A percentile compares a stretch with the other conserved stretches of the same genome.
Conservation (phyloP, 2,797 vertebrate species). For the Sebastes dallii region DNA sequence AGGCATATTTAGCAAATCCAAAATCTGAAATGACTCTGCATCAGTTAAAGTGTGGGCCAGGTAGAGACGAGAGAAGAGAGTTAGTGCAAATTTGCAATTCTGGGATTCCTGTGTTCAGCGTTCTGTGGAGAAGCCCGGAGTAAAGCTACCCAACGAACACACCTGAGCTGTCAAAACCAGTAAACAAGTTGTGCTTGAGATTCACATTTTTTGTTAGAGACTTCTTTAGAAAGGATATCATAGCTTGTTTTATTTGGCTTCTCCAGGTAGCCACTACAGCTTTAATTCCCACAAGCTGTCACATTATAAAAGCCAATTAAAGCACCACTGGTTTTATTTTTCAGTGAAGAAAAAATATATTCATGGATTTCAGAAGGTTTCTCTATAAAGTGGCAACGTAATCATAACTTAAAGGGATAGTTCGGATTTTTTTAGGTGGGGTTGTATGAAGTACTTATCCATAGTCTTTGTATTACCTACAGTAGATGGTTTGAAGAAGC, state of each 20-base stretch:
- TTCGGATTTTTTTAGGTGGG: not conserved
- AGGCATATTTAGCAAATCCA: conserved; percentile 23
- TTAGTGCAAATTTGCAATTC: conserved; percentile 49
- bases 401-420: not conserved
- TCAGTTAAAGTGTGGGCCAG: conserved; percentile 13
- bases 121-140: conserved; percentile 23
- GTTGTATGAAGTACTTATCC: not conserved
- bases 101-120: conserved; percentile 53
- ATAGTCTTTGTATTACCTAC: not conserved
- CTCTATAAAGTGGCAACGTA: not conserved
- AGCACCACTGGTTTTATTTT: conserved; percentile 28
- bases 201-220: not conserved
- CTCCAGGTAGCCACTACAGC: conserved; percentile 12
- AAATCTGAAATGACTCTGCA: conserved; percentile 11
- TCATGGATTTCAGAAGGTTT: not conserved
- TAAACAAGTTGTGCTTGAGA: conserved; percentile 15
- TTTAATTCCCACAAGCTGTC: conserved; percentile 37
- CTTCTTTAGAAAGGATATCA: conserved; percentile 5
- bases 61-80: conserved; percentile 1
- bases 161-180: conserved; percentile 24
- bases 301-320: conserved; percentile 25
- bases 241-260: conserved; percentile 12
- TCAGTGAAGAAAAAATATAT: not conserved
- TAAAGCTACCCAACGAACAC: conserved; percentile 2
- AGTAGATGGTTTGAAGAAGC: not conserved